Evolutionary conservation across 2,797 vertebrate genomes (phyloP).

Genomic region (Poeciliopsis infans): DNA sequence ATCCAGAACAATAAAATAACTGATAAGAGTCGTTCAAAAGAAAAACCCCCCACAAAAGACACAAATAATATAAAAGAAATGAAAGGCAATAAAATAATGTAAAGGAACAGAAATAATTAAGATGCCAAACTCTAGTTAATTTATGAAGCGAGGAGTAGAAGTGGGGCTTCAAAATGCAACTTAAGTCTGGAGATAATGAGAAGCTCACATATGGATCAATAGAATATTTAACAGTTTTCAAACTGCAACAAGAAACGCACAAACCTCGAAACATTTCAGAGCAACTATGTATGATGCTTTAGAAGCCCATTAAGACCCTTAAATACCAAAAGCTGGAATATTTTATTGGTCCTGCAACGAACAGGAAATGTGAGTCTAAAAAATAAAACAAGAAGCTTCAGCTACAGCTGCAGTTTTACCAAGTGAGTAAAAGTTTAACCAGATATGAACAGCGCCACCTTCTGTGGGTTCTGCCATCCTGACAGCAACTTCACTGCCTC

Average conservation of each 20-base stretch:
- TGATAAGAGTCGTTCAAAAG: background rate
- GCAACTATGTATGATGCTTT: background rate
- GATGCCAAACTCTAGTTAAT: background rate
- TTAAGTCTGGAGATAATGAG: background rate
- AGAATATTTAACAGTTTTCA: background rate
- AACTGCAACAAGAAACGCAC: background rate
- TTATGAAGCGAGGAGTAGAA: background rate
- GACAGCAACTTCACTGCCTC: constrained; percentile 48
- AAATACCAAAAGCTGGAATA: background rate
- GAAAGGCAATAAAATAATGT: background rate
- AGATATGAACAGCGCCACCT: constrained; percentile 6
- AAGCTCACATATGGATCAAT: background rate
- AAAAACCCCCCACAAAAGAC: background rate
- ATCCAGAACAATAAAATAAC: background rate
- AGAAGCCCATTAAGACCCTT: background rate
- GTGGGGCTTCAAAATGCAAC: background rate
- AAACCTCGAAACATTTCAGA: background rate
- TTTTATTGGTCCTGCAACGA: background rate
- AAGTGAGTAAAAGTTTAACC: constrained; percentile 8
- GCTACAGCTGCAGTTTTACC: constrained; percentile 4
- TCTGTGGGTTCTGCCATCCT: constrained; percentile 44
- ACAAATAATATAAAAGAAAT: background rate
- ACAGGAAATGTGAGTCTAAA: background rate
- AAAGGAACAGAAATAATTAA: background rate
- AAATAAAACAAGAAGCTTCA: background rate